Evolutionary conservation across 2,797 vertebrate genomes (phyloP).

Genomic region (Octomys mimax): DNA sequence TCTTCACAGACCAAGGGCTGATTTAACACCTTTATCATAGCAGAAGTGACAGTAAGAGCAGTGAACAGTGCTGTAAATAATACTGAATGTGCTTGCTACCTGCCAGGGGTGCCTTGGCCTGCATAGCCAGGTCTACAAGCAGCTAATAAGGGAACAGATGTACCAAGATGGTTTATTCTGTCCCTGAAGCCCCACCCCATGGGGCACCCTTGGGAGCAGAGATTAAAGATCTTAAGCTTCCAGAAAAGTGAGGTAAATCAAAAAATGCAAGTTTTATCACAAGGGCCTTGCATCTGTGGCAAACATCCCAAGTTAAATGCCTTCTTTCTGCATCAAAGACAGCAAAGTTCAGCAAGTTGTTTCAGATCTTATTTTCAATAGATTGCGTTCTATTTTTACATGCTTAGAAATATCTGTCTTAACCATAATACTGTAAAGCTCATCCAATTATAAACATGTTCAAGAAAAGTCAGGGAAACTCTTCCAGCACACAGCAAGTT

Average conservation of each 20-base stretch:
- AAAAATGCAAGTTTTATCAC: neutral
- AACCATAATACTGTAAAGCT: conserved; percentile 64
- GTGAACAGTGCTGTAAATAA: neutral
- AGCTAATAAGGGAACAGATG: neutral
- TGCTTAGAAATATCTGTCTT: conserved; percentile 33
- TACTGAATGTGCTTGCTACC: neutral
- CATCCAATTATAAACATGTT: conserved; percentile 49
- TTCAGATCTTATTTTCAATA: conserved; percentile 56
- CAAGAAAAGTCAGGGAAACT: conserved; percentile 53
- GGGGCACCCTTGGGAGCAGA: neutral
- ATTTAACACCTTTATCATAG: neutral
- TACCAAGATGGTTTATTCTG: too few species aligned
- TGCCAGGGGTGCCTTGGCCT: too few species aligned
- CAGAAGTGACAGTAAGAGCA: neutral
- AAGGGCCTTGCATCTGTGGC: neutral
- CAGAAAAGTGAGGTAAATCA: conserved; percentile 23
- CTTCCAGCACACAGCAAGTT: conserved; percentile 10
- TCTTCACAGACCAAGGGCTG: neutral
- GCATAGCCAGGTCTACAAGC: neutral
- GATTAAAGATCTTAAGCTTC: neutral
- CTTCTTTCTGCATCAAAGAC: conserved; percentile 42
- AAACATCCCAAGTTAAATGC: conserved; percentile 26
- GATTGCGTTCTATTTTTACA: conserved; percentile 45
- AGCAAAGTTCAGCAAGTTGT: conserved; percentile 54
- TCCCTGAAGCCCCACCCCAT: neutral